phyloP scores from a whole-genome alignment of 2,888 invertebrate species.

The Unio pictorum region DNA sequence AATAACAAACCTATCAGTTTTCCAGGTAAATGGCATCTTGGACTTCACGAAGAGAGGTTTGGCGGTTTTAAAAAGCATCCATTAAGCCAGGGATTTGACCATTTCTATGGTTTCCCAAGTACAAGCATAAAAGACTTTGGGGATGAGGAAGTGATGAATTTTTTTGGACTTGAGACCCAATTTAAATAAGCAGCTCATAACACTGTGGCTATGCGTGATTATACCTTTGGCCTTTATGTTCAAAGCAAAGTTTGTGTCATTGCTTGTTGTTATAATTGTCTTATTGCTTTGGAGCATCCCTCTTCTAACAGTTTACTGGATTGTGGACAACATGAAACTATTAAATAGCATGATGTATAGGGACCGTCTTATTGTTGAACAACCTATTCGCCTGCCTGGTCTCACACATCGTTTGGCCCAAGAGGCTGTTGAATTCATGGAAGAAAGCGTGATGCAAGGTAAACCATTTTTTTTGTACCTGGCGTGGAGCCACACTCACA shows the following conservation, averaged over 20 bases:
- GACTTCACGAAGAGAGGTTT: constrained; percentile 53
- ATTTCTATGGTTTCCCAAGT: constrained; percentile 68
- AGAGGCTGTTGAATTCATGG: constrained; percentile 51
- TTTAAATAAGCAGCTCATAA: too few relatives aligned
- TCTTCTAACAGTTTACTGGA: background rate
- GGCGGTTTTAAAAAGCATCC: constrained; percentile 65
- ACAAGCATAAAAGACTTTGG: constrained; percentile 58
- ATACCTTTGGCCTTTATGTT: too few relatives aligned
- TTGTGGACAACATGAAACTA: constrained; percentile 18
- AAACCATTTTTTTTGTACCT: constrained; percentile 72
- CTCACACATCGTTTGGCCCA: constrained; percentile 57
- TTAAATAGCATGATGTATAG: constrained; percentile 63
- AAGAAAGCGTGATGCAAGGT: constrained; percentile 26
- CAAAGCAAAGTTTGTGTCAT: too few relatives aligned
- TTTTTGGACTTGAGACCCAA: background rate
- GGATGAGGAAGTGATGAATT: constrained; percentile 11
- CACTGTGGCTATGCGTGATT: too few relatives aligned
- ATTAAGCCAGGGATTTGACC: constrained; percentile 68
- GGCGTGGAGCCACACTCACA: constrained; percentile 78
- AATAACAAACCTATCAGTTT: background rate
- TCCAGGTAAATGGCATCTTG: constrained; percentile 74
- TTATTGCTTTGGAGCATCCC: too few relatives aligned
- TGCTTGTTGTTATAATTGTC: too few relatives aligned
- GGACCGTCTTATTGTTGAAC: constrained; percentile 71
- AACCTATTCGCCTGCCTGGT: constrained; percentile 70